Conservation (phyloP, 2,888 invertebrate species). For the Drosophila pseudotalamancana region DNA sequence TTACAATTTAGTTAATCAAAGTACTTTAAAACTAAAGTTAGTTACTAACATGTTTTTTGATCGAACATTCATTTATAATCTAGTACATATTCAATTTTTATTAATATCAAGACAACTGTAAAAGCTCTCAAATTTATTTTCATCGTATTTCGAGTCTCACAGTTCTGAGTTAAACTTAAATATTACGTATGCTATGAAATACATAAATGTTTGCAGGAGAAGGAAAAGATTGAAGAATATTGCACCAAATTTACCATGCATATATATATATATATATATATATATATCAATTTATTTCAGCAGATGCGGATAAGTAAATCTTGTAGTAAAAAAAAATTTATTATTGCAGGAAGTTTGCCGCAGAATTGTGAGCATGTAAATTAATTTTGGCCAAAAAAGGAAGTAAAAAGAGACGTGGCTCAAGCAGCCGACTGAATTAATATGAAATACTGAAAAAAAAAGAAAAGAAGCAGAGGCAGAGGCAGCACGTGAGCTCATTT, state of each 20-base stretch:
- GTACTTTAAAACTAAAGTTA: no score
- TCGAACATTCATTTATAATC: no score
- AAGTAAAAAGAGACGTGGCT: neutral
- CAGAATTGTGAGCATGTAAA: constrained; percentile 21
- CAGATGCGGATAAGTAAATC: constrained; percentile 3
- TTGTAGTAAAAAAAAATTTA: constrained; percentile 3
- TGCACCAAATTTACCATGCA: neutral
- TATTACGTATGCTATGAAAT: no score
- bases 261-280: neutral
- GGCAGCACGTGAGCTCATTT: constrained; percentile 3
- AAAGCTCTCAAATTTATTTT: no score
- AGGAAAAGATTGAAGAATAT: neutral
- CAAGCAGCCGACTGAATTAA: neutral
- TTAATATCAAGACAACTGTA: no score
- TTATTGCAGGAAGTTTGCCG: constrained; percentile 13
- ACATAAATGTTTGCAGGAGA: no score
- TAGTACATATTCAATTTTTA: no score
- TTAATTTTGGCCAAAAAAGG: constrained; percentile 1
- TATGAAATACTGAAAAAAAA: constrained; percentile 15
- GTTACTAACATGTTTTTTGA: no score
- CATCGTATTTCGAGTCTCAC: no score
- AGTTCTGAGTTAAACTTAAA: no score
- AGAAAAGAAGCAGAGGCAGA: no score
- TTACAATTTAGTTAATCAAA: no score
- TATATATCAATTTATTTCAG: neutral